Conservation (phyloP, 2,888 invertebrate species). For the Cerceris rybyensis region DNA sequence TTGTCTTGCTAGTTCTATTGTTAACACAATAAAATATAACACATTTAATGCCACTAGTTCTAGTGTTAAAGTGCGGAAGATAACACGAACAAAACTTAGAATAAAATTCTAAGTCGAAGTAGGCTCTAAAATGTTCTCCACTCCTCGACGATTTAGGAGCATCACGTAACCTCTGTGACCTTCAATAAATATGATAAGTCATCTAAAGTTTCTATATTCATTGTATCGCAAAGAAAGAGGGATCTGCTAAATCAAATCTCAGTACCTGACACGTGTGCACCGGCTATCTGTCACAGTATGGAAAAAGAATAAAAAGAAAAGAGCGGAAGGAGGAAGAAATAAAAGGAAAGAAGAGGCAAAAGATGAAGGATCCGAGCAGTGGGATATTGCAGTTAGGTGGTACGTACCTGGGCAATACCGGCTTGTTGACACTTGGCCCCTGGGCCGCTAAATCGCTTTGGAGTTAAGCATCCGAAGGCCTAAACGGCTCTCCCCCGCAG, state of each 20-base stretch:
- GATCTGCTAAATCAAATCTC: conserved; percentile 35
- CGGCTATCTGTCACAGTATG: too few relatives aligned
- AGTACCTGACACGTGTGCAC: conserved; percentile 20
- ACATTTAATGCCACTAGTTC: too few relatives aligned
- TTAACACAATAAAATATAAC: too few relatives aligned
- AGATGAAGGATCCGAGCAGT: conserved; percentile 29
- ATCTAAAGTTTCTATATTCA: not conserved
- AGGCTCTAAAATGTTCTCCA: not conserved
- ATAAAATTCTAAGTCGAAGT: not conserved
- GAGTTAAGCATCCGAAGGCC: conserved; percentile 73
- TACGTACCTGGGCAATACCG: conserved; percentile 70
- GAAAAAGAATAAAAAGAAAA: too few relatives aligned
- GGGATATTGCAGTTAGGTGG: conserved; percentile 53
- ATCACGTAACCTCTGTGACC: too few relatives aligned
- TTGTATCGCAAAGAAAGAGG: not conserved
- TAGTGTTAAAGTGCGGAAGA: too few relatives aligned
- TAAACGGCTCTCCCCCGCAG: conserved; percentile 78
- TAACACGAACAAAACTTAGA: too few relatives aligned
- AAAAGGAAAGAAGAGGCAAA: conserved; percentile 36
- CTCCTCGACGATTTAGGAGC: not conserved
- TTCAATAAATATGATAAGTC: not conserved
- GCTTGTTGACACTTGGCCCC: conserved; percentile 80
- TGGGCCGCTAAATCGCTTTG: conserved; percentile 78
- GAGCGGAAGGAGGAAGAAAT: conserved; percentile 30
- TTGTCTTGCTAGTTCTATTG: too few relatives aligned